Base-by-base conservation (phyloP, 2,888 invertebrate genomes). In the Apocheima hispidaria region DNA sequence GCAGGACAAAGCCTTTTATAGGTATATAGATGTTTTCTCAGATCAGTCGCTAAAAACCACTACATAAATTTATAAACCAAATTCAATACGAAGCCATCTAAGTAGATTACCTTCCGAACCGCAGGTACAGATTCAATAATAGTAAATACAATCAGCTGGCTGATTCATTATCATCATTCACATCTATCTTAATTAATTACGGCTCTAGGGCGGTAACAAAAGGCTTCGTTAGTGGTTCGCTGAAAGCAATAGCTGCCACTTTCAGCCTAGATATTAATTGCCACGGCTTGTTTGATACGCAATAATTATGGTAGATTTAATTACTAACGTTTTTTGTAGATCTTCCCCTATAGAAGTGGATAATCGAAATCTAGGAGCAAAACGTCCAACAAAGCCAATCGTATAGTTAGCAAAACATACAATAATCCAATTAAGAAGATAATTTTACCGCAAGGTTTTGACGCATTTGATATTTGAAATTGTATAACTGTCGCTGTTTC, bases 161-260 rank as follows among this genome's bases (percentile, higher is more conserved):
- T n/a, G 44, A 57, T 57, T 52, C 56, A 56, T 56, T 52, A 61
- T 21, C 44, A 50, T 55, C 51, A 51, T 61, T 56, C 61, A 41
- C 33, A 62, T 62, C 61, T 50, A 61, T 59, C 60, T 60, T 44
- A 62, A 62, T 62, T 62, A 62, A 62, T 62, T 57, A 62, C 61
- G 4, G 49, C 54, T 35, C 38, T 26, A 40, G 61, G 46, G 40
- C 18, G 56, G 56, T 46, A 58, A 63, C 63, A 63, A 63, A 58
- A 46, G 58, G 54, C 50, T 58, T 63, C 63, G 54, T 63, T 59
- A 63, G 58, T 26, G 54, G 38, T 44, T 28, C 46, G 56, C 38
- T 55, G 50, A 51, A 60, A 50, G 56, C 61, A 56, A 62, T 57
- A 57, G 56, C 40, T 62, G 61, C 61, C 61, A 62, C n/a, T 36